Evolutionary conservation across 2,113 vertebrate species (phyloP), one percentile per base, ranked within the genome.

Genomic region (Taxidea taxus): DNA sequence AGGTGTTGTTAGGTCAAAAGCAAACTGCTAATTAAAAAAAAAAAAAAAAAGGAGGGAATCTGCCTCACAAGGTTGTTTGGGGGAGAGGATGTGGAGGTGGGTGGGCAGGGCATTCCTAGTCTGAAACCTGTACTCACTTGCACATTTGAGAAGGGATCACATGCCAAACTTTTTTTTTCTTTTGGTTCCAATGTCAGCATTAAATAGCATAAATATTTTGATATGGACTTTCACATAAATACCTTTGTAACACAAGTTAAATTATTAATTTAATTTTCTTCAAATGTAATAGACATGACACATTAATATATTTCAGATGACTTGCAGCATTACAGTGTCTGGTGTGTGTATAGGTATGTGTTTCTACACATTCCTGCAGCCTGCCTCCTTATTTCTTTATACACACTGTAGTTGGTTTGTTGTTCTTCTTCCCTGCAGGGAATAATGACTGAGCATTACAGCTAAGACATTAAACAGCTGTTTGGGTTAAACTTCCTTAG

Each of bases 221-320:
- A 47, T 37, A 72, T 62, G 16, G 16, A 12, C 25, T 82, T 93
- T 85, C 34, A 88, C 13, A 37, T 21, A 87, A 54, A 93, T 54
- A n/a, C 58, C 39, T 88, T 2, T 25, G 21, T 60, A 87, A 89
- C 16, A 85, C 51, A 87, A 92, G 54, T 49, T 64, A 31, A 42
- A 47, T 51, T 31, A 75, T 75, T 92, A 23, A 34, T 74, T 97
- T 78, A 39, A 37, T 51, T 39, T 66, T 91, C 49, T 95, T 88
- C 7, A 68, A 80, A 39, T 23, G 34, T 96, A 83, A 14, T 72
- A 51, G 29, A 62, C 66, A 49, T 80, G 64, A 13, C 47, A 91
- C 44, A 37, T 54, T n/a, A 95, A 93, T 98, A 97, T 98, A 96
- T 97, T 98, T 97, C 97, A 98, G 90, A 95, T 97, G 91, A 97